Percentiles rank a stretch among this genome's conserved stretches.
Evolutionary conservation across 2,113 vertebrate genomes (phyloP).

Genomic region (Aldabrachelys gigantea): DNA sequence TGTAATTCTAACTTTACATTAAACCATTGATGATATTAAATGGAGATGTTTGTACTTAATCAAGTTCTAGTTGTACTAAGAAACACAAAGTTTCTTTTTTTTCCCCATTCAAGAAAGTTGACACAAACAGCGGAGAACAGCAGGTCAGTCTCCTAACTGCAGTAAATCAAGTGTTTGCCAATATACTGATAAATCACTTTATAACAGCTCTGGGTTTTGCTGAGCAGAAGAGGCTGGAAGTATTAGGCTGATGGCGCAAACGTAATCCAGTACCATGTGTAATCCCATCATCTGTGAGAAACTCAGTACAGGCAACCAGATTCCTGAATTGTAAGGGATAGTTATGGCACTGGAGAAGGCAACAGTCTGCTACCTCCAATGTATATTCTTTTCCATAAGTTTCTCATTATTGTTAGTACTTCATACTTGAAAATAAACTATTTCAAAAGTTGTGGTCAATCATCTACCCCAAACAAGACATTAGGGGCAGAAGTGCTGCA

Average conservation of each 20-base stretch:
- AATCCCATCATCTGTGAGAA: background rate
- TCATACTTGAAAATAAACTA: background rate
- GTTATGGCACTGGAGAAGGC: background rate
- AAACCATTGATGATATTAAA: background rate
- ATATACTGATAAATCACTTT: background rate
- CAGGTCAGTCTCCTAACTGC: background rate
- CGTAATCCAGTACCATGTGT: background rate
- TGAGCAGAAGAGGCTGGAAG: background rate
- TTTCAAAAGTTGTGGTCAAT: background rate
- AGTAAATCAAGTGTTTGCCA: background rate
- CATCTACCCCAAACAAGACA: background rate
- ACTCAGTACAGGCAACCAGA: background rate
- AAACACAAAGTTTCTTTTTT: background rate
- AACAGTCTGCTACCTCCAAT: background rate
- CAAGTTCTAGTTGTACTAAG: background rate
- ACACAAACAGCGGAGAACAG: background rate
- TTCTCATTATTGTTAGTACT: background rate
- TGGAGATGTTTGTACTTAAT: background rate
- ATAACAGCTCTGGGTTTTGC: background rate
- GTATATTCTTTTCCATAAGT: background rate
- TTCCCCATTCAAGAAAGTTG: background rate
- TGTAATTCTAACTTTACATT: background rate
- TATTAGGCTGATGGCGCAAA: too few relatives aligned
- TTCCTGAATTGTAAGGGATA: background rate
- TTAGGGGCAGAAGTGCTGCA: background rate